Evolutionary conservation across 2,888 invertebrate species (phyloP), one percentile per base, ranked within the genome.

Genomic region (Pristionchus maxplancki): DNA sequence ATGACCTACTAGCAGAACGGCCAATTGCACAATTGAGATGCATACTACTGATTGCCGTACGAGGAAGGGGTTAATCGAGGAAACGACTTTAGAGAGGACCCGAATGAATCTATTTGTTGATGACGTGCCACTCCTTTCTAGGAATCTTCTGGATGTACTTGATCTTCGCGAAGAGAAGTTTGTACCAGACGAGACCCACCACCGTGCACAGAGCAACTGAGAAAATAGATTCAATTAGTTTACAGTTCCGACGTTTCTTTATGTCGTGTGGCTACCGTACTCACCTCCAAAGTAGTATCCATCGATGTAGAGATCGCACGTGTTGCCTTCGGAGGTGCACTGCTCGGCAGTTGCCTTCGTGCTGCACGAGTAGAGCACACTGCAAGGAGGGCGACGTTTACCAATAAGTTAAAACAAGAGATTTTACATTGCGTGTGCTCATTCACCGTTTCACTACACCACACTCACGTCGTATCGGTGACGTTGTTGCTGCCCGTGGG

Each of bases 141-240:
- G 94, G 94, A 86, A 94, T 94, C 90, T 93, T 93, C 89, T 94
- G 94, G 71, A 94, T 91, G 87, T 93, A 91, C 87, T 93, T 91
- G 87, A 94, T 93, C 64, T 91, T 90, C 62, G 90, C 90, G 90
- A 93, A 94, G 90, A 94, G 93, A 58, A 94, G 84, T 88, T 92
- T 91, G 91, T 91, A 92, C 94, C 94, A 94, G 53, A 94, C 89
- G 78, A 94, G 62, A 78, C 94, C 94, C 67, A 93, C 88, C 17
- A 93, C 90, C 15, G 93, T 91, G 89, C 94, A 94, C 64, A 93
- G 89, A 24, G 92, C 94, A 20, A 93, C 94, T 48, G 92, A 31
- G n/a, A n/a, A n/a, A 53, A 87, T 6, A 44, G 24, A 44, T 3
- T 1, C 20, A n/a, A 11, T 44, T 24, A 34, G 20, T 1, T n/a